Evolutionary conservation across 1,140 invertebrate species (phyloP), one percentile per base, ranked within the genome.

Genomic region (Macrostomum lignano): DNA sequence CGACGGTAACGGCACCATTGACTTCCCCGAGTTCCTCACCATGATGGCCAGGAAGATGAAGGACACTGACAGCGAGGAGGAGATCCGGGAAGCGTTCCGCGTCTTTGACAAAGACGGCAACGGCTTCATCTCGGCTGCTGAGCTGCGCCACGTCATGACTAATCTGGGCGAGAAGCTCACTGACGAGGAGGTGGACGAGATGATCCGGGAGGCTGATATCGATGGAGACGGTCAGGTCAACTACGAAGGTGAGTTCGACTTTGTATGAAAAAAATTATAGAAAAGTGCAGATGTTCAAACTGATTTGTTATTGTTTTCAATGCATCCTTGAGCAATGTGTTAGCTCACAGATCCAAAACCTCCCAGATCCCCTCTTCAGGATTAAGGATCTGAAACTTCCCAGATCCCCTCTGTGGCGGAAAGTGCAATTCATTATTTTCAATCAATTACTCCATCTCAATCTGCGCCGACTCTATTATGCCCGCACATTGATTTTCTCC

Each of bases 11-110:
- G 84, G 84, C 44, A 91, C 84, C 49, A 93, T 94, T 63, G 84
- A 94, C 63, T 94, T 88, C 61, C 81, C 82, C 49, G 79, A 86
- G 55, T 84, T 72, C 48, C 54, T 74, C 21, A 72, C 75, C 53
- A 79, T 86, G 73, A 84, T 86, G 77, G 76, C 74, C 19, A 69
- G 78, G 52, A 91, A 91, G 69, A 93, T 91, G 79, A 88, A 88
- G 60, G 82, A 93, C 62, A 88, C 79, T 40, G 82, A 91, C 61
- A 82, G 75, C 60, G 81, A 93, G 66, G 82, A 93, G 59, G 86
- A 94, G 61, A 91, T 91, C 54, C 70, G 78, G 58, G 82, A 93
- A 65, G 82, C 82, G 39, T 94, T 94, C 71, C 73, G 82, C 65
- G 82, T 91, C 44, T 88, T 91, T 62, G 81, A 91, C 61, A 86